Conservation (phyloP, 2,797 vertebrate genomes). For the Scleropages formosus region DNA sequence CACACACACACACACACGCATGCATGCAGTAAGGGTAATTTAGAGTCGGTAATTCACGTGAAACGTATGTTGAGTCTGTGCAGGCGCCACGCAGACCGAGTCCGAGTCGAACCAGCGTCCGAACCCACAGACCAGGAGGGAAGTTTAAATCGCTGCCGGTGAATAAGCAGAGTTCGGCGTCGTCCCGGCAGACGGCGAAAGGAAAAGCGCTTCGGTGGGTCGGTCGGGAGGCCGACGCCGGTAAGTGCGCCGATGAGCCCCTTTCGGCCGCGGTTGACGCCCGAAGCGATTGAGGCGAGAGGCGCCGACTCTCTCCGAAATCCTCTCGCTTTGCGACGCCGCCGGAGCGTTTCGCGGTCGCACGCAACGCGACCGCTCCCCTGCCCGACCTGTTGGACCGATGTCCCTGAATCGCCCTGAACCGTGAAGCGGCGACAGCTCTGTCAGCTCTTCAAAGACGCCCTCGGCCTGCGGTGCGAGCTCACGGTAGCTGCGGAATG, state of each 20-base stretch:
- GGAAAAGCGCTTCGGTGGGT: conserved; percentile 57
- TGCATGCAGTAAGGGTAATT: too few relatives aligned
- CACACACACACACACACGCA: too few relatives aligned
- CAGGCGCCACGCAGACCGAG: too few relatives aligned
- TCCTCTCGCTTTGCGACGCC: background rate
- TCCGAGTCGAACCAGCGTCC: conserved; percentile 36
- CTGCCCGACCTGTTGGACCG: background rate
- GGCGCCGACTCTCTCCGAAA: background rate
- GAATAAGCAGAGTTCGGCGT: conserved; percentile 40
- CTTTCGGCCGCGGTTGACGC: conserved; percentile 46
- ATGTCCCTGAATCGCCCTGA: too few relatives aligned
- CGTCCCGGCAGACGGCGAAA: conserved; percentile 18
- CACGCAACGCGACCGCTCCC: too few relatives aligned
- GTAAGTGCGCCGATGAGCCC: conserved; percentile 43
- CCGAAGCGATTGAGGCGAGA: background rate
- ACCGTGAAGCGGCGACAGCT: background rate
- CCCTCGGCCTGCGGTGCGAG: background rate
- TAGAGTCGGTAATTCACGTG: too few relatives aligned
- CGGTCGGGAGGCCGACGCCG: conserved; percentile 47
- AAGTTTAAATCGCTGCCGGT: too few relatives aligned
- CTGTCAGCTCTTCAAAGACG: background rate
- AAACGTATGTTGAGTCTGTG: too few relatives aligned
- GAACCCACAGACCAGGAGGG: conserved; percentile 37
- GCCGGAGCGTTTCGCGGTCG: too few relatives aligned
- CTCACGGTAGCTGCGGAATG: background rate